Conservation (phyloP, 1,140 invertebrate species). For the Drosophila pachea region DNA sequence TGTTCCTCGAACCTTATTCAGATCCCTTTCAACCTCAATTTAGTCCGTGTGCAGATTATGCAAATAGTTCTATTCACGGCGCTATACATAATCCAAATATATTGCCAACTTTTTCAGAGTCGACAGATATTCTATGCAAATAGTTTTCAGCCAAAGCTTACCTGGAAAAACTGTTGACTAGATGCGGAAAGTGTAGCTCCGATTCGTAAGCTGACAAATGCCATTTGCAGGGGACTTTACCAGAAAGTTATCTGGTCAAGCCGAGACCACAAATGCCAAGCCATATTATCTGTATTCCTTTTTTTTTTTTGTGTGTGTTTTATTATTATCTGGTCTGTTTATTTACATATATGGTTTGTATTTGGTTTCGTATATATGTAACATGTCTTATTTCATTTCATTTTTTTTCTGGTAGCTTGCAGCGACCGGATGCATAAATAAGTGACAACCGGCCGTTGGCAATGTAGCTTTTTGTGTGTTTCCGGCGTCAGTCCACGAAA, state of each 20-base stretch:
- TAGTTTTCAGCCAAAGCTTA: constrained; percentile 47
- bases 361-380: constrained; percentile 13
- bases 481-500: constrained; percentile 53
- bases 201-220: constrained; percentile 9
- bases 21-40: neutral
- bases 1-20: too few relatives aligned
- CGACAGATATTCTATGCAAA: constrained; percentile 48
- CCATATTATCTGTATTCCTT: constrained; percentile 44
- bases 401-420: constrained; percentile 34
- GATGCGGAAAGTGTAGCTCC: constrained; percentile 17
- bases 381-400: constrained; percentile 1
- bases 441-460: constrained; percentile 57
- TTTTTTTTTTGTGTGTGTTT: neutral
- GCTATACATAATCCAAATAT: constrained; percentile 14
- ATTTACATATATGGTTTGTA: constrained; percentile 23
- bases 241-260: constrained; percentile 28
- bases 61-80: constrained; percentile 25
- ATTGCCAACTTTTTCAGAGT: constrained; percentile 32
- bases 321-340: constrained; percentile 43
- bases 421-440: constrained; percentile 72
- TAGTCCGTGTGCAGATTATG: neutral
- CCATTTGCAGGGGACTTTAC: constrained; percentile 3
- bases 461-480: constrained; percentile 46
- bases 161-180: constrained; percentile 4
- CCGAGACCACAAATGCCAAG: constrained; percentile 30